Conservation (phyloP, 2,797 vertebrate genomes). For the Chelon labrosus region DNA sequence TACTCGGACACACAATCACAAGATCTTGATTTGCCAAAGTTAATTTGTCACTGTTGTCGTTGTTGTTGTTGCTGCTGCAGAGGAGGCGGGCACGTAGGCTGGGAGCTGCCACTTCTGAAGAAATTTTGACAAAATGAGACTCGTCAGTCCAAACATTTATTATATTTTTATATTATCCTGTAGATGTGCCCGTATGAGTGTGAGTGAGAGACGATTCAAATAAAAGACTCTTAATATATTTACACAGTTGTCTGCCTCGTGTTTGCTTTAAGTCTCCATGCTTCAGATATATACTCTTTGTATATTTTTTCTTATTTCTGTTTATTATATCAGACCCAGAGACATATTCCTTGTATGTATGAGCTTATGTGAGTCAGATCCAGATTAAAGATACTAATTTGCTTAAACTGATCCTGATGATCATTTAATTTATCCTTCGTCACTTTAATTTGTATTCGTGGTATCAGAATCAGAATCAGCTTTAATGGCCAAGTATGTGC, state of each 20-base stretch:
- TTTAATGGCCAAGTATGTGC: too few relatives aligned
- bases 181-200: slow-evolving; percentile 30
- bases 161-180: slow-evolving; percentile 67
- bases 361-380: too few relatives aligned
- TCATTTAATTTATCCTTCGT: too few relatives aligned
- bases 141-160: slow-evolving; percentile 23
- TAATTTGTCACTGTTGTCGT: neutral
- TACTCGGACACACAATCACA: neutral
- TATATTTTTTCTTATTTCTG: too few relatives aligned
- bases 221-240: slow-evolving; percentile 73
- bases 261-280: neutral
- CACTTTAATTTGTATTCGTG: too few relatives aligned
- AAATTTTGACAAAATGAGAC: neutral
- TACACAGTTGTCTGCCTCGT: slow-evolving; percentile 1
- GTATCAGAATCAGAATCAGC: too few relatives aligned
- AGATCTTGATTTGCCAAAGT: slow-evolving; percentile 51
- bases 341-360: too few relatives aligned
- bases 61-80: too few relatives aligned
- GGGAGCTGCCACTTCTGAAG: slow-evolving; percentile 15
- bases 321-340: too few relatives aligned
- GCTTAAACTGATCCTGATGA: too few relatives aligned
- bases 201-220: slow-evolving; percentile 49
- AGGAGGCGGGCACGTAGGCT: neutral
- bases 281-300: too few relatives aligned
- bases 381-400: too few relatives aligned